phyloP scores from a whole-genome alignment of 2,888 invertebrate genomes.

The Nephrotoma appendiculata region DNA sequence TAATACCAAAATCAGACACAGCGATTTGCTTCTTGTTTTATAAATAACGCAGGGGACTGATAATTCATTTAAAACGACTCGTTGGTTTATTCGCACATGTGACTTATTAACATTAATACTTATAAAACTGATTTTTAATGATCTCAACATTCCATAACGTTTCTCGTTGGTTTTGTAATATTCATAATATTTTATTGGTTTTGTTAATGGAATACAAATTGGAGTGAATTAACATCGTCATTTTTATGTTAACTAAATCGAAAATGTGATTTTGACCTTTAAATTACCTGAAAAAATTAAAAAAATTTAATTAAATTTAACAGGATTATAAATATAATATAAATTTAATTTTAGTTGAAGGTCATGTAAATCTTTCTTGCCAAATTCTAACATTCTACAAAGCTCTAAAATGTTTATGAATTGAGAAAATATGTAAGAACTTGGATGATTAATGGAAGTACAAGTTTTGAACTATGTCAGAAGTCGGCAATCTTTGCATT shows the following conservation, averaged over 20 bases:
- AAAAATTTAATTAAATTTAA: neutral
- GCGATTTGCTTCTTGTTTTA: neutral
- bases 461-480: too few relatives aligned
- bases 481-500: too few relatives aligned
- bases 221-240: neutral
- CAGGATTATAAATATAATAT: too few relatives aligned
- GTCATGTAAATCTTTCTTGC: too few relatives aligned
- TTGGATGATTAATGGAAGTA: too few relatives aligned
- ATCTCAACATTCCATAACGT: neutral
- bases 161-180: neutral
- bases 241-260: too few relatives aligned
- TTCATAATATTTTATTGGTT: neutral
- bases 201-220: neutral
- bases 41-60: neutral
- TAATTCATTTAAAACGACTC: neutral
- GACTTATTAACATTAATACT: neutral
- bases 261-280: too few relatives aligned
- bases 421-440: too few relatives aligned
- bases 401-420: too few relatives aligned
- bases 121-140: neutral
- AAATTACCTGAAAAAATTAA: neutral
- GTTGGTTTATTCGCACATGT: neutral
- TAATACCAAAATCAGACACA: neutral
- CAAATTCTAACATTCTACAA: too few relatives aligned
- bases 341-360: too few relatives aligned